Evolutionary conservation across 2,113 vertebrate genomes (phyloP).

Genomic region (Podarcis raffonei): DNA sequence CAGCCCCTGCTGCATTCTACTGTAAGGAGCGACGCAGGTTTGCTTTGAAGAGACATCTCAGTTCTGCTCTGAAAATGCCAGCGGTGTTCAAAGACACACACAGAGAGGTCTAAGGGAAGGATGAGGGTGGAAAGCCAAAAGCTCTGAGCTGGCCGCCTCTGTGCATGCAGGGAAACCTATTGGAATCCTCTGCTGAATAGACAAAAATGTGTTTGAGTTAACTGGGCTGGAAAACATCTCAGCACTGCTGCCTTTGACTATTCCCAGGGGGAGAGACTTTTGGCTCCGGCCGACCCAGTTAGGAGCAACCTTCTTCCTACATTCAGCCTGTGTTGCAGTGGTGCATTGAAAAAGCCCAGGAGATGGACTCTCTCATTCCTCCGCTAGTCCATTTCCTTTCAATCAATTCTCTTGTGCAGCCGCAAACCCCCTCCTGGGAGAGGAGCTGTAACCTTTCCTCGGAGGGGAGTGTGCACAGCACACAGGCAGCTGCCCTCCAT

Average conservation of each 20-base stretch:
- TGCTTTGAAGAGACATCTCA: background rate
- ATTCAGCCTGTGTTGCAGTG: background rate
- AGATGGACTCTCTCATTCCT: too few relatives aligned
- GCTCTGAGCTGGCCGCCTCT: accelerated
- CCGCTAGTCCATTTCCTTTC: background rate
- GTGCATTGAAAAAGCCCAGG: background rate
- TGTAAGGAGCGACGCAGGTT: background rate
- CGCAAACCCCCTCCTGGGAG: background rate
- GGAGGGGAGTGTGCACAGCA: accelerated
- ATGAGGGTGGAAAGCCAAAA: background rate
- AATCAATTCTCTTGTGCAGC: background rate
- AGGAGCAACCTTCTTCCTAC: background rate
- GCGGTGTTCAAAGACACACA: background rate
- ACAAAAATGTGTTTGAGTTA: background rate
- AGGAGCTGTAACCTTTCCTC: background rate
- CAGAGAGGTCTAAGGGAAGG: background rate
- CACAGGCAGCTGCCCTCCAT: background rate
- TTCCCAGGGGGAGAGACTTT: background rate
- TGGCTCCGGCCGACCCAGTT: background rate
- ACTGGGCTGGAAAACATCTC: background rate
- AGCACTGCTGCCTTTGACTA: background rate
- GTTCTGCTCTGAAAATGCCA: background rate
- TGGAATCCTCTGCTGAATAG: background rate
- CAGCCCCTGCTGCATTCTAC: too few relatives aligned
- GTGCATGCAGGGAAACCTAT: background rate